phyloP scores from a whole-genome alignment of 2,888 invertebrate species.

The Cheilosia variabilis region DNA sequence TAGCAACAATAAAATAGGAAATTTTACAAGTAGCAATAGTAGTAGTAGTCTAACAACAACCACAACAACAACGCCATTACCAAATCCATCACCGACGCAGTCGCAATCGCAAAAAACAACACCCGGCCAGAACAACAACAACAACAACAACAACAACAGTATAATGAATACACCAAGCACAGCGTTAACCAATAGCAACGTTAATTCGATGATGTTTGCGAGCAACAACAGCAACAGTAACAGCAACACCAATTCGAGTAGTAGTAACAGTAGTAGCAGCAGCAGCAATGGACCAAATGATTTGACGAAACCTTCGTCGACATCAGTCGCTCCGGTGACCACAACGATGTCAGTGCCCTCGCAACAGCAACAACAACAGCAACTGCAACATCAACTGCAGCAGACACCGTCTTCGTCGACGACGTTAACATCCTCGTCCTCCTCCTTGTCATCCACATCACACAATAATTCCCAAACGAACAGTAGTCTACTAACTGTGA shows the following conservation, averaged over 20 bases:
- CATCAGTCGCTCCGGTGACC: constrained; percentile 71
- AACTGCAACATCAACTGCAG: constrained; percentile 67
- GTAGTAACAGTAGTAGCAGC: constrained; percentile 68
- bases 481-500: constrained; percentile 61
- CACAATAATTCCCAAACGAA: constrained; percentile 67
- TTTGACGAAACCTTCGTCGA: constrained; percentile 77
- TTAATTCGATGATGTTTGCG: constrained; percentile 63
- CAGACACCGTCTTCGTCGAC: constrained; percentile 66
- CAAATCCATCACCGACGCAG: constrained; percentile 77
- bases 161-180: constrained; percentile 55
- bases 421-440: constrained; percentile 47
- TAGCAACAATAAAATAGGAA: constrained; percentile 73
- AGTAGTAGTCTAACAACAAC: constrained; percentile 67
- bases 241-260: constrained; percentile 65
- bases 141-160: constrained; percentile 51
- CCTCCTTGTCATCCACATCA: constrained; percentile 58
- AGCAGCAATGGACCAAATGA: constrained; percentile 79
- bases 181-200: constrained; percentile 51
- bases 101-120: constrained; percentile 59
- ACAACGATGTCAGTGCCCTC: constrained; percentile 34
- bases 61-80: constrained; percentile 75
- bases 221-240: constrained; percentile 28
- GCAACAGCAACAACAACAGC: constrained; percentile 60
- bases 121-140: constrained; percentile 53
- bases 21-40: constrained; percentile 69